phyloP scores from a whole-genome alignment of 92 coral and sea anemone species.

The Parazoanthus atlanticus region DNA sequence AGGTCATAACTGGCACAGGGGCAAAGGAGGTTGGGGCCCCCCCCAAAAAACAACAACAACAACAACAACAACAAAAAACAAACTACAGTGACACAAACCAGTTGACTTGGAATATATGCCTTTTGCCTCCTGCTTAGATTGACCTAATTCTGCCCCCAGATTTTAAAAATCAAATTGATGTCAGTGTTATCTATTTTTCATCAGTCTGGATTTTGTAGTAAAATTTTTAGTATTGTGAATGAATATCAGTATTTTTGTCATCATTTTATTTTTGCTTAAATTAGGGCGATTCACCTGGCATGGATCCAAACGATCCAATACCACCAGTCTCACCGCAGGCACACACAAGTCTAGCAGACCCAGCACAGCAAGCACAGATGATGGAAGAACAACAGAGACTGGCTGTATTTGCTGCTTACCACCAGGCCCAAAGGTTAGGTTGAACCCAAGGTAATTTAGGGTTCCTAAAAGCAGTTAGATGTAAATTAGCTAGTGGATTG shows the following conservation, averaged over 20 bases:
- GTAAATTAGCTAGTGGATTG: background rate
- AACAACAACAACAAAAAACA: background rate
- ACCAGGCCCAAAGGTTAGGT: constrained; percentile 50
- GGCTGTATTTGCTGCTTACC: constrained; percentile 69
- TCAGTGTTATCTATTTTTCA: background rate
- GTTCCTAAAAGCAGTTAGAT: background rate
- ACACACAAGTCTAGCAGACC: constrained; percentile 53
- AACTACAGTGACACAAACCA: background rate
- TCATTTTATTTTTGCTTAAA: background rate
- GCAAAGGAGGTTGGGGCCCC: background rate
- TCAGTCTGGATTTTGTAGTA: background rate
- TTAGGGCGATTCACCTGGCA: constrained; percentile 47
- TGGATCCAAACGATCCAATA: constrained; percentile 62
- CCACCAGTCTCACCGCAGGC: constrained; percentile 75
- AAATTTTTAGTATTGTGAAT: background rate
- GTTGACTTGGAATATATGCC: background rate
- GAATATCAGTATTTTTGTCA: background rate
- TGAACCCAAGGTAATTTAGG: background rate
- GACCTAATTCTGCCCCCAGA: background rate
- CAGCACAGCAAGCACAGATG: constrained; percentile 51
- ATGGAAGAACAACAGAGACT: constrained; percentile 62
- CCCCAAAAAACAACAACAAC: no score
- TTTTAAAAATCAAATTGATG: background rate
- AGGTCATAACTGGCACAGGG: background rate
- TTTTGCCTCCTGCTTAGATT: background rate